Evolutionary conservation across 2,113 vertebrate genomes (phyloP).

Genomic region (Telmatochromis brichardi): DNA sequence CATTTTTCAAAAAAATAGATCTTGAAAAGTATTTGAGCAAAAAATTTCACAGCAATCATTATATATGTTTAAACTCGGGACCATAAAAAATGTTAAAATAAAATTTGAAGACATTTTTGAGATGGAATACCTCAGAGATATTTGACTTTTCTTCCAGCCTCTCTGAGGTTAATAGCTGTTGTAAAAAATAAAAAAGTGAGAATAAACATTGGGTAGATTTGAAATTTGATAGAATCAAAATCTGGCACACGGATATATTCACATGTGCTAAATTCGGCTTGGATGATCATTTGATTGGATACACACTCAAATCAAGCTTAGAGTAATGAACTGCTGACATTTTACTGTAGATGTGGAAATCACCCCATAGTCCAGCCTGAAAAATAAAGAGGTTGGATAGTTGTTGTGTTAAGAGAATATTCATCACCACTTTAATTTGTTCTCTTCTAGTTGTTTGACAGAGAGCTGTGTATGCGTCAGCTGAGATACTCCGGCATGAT

Average conservation of each 20-base stretch:
- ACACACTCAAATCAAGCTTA: background rate
- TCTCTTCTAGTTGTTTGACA: slow-evolving; percentile 75
- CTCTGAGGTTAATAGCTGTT: background rate
- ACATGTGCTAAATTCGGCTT: background rate
- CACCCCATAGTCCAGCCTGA: background rate
- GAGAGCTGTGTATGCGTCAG: slow-evolving; percentile 82
- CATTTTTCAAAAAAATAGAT: background rate
- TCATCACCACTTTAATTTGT: background rate
- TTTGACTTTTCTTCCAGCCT: background rate
- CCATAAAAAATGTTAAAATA: background rate
- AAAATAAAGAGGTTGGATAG: background rate
- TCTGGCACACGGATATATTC: background rate
- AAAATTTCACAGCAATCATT: fast-evolving
- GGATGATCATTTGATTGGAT: background rate
- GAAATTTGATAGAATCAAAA: background rate
- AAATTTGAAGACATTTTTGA: background rate
- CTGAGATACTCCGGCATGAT: slow-evolving; percentile 88
- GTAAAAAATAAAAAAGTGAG: background rate
- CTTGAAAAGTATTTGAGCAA: background rate
- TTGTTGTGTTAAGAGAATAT: background rate
- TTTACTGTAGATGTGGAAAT: background rate
- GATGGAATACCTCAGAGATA: background rate
- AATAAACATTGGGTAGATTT: background rate
- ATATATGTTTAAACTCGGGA: background rate
- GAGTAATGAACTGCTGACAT: background rate